Evolutionary conservation across 2,888 invertebrate species (phyloP).

Genomic region (Trissoscelio sp.): DNA sequence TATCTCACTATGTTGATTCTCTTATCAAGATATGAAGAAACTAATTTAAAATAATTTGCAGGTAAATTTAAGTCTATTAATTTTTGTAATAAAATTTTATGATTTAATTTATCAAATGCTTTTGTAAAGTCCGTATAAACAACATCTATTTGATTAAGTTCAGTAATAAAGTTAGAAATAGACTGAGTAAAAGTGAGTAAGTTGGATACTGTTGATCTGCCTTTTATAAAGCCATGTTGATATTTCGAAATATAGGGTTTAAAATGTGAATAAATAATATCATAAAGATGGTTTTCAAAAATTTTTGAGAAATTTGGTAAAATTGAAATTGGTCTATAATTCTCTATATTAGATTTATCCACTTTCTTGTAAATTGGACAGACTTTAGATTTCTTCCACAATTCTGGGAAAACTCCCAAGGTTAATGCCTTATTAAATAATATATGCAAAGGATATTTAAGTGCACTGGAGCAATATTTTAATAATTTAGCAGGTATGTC

Average conservation of each 20-base stretch:
- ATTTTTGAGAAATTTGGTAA: not conserved
- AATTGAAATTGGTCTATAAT: no score
- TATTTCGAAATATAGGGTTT: not conserved
- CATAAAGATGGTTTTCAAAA: not conserved
- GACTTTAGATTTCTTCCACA: not conserved
- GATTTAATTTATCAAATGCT: not conserved
- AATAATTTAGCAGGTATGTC: not conserved
- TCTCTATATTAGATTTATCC: not conserved
- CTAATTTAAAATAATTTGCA: not conserved
- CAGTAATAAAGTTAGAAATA: not conserved
- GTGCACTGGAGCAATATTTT: not conserved
- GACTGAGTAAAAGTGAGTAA: not conserved
- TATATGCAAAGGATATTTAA: no score
- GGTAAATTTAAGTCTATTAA: not conserved
- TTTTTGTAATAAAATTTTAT: not conserved
- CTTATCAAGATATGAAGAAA: not conserved
- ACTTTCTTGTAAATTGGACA: not conserved
- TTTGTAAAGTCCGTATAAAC: conserved; percentile 2
- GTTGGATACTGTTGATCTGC: not conserved
- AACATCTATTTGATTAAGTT: not conserved
- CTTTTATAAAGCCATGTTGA: conserved; percentile 2
- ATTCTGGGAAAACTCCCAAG: not conserved
- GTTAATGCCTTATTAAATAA: no score
- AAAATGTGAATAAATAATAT: not conserved
- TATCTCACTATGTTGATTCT: not conserved